Evolutionary conservation across 2,797 vertebrate species (phyloP).

Genomic region (Syngnathus rostellatus): DNA sequence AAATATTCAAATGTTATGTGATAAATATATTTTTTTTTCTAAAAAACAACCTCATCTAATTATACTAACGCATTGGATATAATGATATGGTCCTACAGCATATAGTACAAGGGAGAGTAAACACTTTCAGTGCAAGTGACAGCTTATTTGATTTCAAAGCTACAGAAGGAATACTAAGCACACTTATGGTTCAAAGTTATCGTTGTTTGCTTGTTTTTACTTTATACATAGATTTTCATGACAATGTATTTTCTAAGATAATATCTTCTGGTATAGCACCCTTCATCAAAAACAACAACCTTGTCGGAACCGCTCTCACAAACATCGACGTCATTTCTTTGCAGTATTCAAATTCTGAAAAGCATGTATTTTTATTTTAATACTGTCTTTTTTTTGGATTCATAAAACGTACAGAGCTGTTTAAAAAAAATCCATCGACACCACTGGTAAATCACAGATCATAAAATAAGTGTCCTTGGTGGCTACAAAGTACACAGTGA

Average conservation of each 20-base stretch:
- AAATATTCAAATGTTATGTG: background rate
- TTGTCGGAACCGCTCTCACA: slow-evolving; percentile 23
- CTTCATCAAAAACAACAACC: slow-evolving; percentile 31
- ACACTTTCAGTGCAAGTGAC: slow-evolving; percentile 63
- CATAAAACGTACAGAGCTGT: slow-evolving; percentile 30
- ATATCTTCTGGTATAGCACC: slow-evolving; percentile 54
- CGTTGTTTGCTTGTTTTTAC: slow-evolving; percentile 27
- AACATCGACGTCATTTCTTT: background rate
- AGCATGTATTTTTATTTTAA: slow-evolving; percentile 15
- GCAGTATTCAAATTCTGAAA: slow-evolving; percentile 35
- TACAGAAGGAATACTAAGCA: slow-evolving; percentile 71
- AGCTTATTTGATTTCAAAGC: slow-evolving; percentile 58
- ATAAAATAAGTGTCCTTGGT: slow-evolving; percentile 27
- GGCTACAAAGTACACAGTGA: slow-evolving; percentile 57
- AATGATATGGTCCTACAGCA: slow-evolving; percentile 18
- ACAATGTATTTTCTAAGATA: slow-evolving; percentile 27
- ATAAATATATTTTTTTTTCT: slow-evolving; percentile 1
- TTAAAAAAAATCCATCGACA: slow-evolving; percentile 26
- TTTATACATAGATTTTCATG: no score
- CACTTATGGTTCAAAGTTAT: slow-evolving; percentile 72
- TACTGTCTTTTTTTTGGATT: slow-evolving; percentile 10
- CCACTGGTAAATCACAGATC: slow-evolving; percentile 4
- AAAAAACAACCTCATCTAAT: background rate
- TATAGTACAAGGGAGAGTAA: slow-evolving; percentile 31
- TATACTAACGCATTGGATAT: background rate